These are phyloP conservation scores for Desoria tigrina DNA, from an alignment of 2,888 invertebrate genomes.

Conservation along the genomic window DNA sequence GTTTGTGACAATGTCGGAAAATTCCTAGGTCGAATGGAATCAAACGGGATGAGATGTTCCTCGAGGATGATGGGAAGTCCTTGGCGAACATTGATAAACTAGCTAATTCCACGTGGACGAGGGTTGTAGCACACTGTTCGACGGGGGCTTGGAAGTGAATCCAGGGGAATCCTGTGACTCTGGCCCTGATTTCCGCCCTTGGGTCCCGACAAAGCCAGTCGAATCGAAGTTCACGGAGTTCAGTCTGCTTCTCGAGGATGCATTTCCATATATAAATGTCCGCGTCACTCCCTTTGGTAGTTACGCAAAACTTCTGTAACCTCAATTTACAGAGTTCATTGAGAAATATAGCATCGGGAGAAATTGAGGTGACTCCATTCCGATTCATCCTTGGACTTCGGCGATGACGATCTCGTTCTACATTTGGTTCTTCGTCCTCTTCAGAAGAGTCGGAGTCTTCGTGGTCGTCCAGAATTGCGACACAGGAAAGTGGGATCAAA, in stretches of 20 bases:
- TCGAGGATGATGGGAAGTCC: slow-evolving; percentile 24
- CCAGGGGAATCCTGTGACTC: slow-evolving; percentile 44
- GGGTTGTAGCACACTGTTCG: slow-evolving; percentile 24
- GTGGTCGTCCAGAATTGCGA: slow-evolving; percentile 36
- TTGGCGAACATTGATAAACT: slow-evolving; percentile 43
- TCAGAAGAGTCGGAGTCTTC: slow-evolving; percentile 30
- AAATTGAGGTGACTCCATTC: slow-evolving; percentile 28
- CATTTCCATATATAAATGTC: slow-evolving; percentile 47
- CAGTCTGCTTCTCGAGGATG: slow-evolving; percentile 41
- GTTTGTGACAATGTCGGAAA: slow-evolving; percentile 36
- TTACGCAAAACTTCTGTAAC: slow-evolving; percentile 40
- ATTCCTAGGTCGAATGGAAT: slow-evolving; percentile 45
- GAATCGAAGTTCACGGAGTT: slow-evolving; percentile 37
- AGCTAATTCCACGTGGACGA: slow-evolving; percentile 43
- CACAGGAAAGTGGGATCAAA: slow-evolving; percentile 42
- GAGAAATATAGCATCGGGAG: slow-evolving; percentile 36
- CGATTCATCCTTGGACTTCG: slow-evolving; percentile 16
- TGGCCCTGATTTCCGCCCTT: slow-evolving; percentile 36
- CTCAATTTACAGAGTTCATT: slow-evolving; percentile 33
- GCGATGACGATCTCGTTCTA: slow-evolving; percentile 7
- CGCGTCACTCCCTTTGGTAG: slow-evolving; percentile 42
- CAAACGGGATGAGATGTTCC: slow-evolving; percentile 17
- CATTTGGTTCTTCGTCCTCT: slow-evolving; percentile 27
- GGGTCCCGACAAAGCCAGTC: slow-evolving; percentile 46
- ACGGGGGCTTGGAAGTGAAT: slow-evolving; percentile 41